Percentiles rank a stretch among this genome's conserved stretches.
phyloP scores from a whole-genome alignment of 2,888 invertebrate genomes.

The Rhingia rostrata region DNA sequence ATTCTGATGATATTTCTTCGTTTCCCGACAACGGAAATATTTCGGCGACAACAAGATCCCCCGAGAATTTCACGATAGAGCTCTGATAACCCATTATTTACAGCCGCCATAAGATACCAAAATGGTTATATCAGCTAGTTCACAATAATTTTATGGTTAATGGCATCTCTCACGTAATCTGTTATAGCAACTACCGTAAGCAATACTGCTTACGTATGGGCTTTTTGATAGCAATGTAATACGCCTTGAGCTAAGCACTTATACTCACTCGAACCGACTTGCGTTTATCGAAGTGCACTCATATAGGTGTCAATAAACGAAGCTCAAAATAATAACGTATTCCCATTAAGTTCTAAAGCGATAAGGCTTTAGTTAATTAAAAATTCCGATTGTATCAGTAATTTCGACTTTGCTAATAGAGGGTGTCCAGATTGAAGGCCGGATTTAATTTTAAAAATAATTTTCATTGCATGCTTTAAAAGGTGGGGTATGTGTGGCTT shows the following conservation, averaged over 20 bases:
- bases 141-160: not conserved
- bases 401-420: no score
- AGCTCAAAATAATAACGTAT: not conserved
- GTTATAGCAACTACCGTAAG: not conserved
- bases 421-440: no score
- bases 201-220: not conserved
- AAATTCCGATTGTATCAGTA: not conserved
- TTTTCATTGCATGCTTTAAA: not conserved
- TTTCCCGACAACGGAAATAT: no score
- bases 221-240: constrained; percentile 5
- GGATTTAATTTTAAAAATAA: not conserved
- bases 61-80: no score
- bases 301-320: constrained; percentile 13
- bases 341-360: constrained; percentile 9
- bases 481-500: no score
- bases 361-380: constrained; percentile 17
- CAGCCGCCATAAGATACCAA: no score
- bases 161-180: not conserved
- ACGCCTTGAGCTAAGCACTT: not conserved
- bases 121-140: no score
- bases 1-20: no score
- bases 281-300: constrained; percentile 2
- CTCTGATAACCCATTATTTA: no score
- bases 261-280: not conserved
- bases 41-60: no score